Evolutionary conservation across 2,888 invertebrate genomes (phyloP), one percentile per base, ranked within the genome.

Genomic region (Achlya flavicornis): DNA sequence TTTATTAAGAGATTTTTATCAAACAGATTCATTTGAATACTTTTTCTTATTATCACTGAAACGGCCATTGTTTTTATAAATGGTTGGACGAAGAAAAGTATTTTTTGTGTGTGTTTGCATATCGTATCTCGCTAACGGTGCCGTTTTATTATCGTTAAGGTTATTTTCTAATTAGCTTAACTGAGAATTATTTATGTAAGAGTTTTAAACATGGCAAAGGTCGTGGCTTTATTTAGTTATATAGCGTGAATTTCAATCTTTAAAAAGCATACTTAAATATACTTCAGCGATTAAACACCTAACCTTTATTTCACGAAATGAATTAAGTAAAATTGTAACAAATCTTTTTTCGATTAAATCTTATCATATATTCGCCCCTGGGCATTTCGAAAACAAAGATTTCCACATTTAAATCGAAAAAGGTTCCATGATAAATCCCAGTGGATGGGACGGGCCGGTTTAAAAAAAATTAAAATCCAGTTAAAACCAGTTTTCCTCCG

Each of bases 11-110:
- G 89, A 89, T 91, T 84, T 79, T 78, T 88, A 91, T 91, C 91
- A 78, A 76, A 73, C 76, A 79, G 86, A 90, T 91, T 91, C 86
- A 91, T 91, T 90, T 82, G 84, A 84, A 87, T 87, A 86, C 85
- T 87, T 90, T 87, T 81, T 83, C 76, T 80, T 79, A 78, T 84
- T 89, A 87, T 85, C 85, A 79, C 76, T 70, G 70, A 71, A 78
- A 79, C 71, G 73, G 76, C 62, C 72, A 71, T 78, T 71, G 77
- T 75, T 80, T 72, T 79, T 73, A 76, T 79, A 74, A 78, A 78
- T 77, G 71, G 68, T 41, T 69, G 70, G 65, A 63, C 63, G 66
- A 46, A 7, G 63, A 60, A 26, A 41, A 8, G n/a, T 60, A 38
- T 41, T 32, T 59, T 14, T 7, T 7, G 8, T 43, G 43, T 14